Evolutionary conservation across 2,113 vertebrate species (phyloP).

Genomic region (Phalacrocorax aristotelis): DNA sequence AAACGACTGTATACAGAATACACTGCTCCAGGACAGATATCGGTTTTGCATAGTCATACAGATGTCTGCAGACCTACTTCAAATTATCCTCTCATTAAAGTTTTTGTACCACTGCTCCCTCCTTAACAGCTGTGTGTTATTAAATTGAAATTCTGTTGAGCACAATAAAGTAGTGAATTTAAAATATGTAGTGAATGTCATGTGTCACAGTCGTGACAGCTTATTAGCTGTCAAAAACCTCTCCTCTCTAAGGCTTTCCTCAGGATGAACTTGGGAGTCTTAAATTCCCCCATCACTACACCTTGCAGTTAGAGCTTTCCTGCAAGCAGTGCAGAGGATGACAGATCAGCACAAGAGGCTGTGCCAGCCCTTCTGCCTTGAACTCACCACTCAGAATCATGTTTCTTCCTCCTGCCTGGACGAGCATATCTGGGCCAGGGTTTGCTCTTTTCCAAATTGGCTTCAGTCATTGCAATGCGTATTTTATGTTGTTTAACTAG

Average conservation of each 20-base stretch:
- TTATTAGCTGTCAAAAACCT: background rate
- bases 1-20: background rate
- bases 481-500: background rate
- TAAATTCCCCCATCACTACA: background rate
- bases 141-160: background rate
- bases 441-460: background rate
- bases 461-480: background rate
- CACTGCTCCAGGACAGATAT: background rate
- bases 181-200: background rate
- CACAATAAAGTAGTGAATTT: background rate
- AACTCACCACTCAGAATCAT: background rate
- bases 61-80: background rate
- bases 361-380: background rate
- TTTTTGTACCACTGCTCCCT: background rate
- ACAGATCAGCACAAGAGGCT: fast-evolving
- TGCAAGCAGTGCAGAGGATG: background rate
- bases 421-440: fast-evolving
- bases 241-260: background rate
- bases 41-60: background rate
- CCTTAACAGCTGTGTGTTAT: background rate
- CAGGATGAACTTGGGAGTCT: background rate
- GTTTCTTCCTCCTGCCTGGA: background rate
- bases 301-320: background rate
- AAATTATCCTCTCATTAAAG: background rate
- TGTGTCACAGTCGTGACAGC: background rate